Evolutionary conservation across 2,888 invertebrate genomes (phyloP), one percentile per base, ranked within the genome.

Genomic region (Pyralis farinalis): DNA sequence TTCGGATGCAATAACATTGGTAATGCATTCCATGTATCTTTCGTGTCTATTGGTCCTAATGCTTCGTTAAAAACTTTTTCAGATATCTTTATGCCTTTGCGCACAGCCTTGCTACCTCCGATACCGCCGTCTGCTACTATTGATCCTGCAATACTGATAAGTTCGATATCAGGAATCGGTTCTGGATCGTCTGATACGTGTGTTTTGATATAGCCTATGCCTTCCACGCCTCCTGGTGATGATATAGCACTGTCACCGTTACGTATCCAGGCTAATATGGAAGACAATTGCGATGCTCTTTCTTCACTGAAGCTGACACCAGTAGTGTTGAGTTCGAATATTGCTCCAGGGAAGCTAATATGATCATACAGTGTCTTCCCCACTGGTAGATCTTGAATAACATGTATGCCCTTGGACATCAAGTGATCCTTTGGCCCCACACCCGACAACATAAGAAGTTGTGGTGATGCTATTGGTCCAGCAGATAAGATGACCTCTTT

Each of bases 381-480:
- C 0, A 95, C 94, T 0, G 93, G 94, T 9, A 94, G 76, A 51
- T 93, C 90, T 48, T 91, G 78, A 1, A 94, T 56, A 0, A 94
- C 71, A 0, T 92, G 91, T 46, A 94, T 90, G 0, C 86, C 86
- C 0, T 91, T 68, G 1, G 86, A 75, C 10, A 73, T 62, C 1
- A 93, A 71, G 55, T 93, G 87, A 32, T 91, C 65, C 43, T 60
- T 76, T 0, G 91, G 91, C 1, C 92, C 92, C 8, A 92, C 64
- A 0, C 97, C 97, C 4, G 96, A 96, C 3, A 98, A 74, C 95
- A 98, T 96, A 7, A 98, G 89, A 1, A 98, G 71, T 72, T 98
- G 97, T 0, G 98, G 97, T 0, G 96, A 95, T 59, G 95, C 96
- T 49, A 98, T 94, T 1, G 97, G 92, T 0, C 98, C 98, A 1